Evolutionary conservation across 2,113 vertebrate genomes (phyloP).

Genomic region (Nestor notabilis): DNA sequence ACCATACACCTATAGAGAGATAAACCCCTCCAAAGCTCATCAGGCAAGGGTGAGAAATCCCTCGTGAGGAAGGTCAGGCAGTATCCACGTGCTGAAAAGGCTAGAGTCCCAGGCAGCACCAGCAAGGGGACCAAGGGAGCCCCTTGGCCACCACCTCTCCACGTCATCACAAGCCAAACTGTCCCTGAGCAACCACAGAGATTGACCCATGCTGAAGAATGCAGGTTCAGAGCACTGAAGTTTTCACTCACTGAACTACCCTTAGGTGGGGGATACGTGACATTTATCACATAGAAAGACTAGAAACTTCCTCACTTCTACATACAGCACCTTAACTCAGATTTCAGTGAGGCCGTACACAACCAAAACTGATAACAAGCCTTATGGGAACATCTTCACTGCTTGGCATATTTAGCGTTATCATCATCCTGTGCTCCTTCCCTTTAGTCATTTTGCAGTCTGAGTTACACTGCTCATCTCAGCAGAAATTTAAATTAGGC

Average conservation of each 20-base stretch:
- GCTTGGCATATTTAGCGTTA: background rate
- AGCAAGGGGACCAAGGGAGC: background rate
- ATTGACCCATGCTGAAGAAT: background rate
- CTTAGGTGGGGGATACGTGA: fast-evolving
- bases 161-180: background rate
- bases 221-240: background rate
- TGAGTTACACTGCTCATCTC: background rate
- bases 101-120: background rate
- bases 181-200: background rate
- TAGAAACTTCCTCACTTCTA: background rate
- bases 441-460: background rate
- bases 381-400: background rate
- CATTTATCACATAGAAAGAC: background rate
- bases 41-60: background rate
- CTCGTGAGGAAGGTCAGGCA: background rate
- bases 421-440: background rate
- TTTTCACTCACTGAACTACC: background rate
- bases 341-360: background rate
- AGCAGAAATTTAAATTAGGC: background rate
- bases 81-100: background rate
- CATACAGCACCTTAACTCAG: background rate
- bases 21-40: fast-evolving
- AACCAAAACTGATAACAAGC: background rate
- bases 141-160: fast-evolving
- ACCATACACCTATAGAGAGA: background rate